These are phyloP conservation scores for Hydrophis major DNA, from an alignment of 2,797 vertebrate species.

Conservation along the genomic window DNA sequence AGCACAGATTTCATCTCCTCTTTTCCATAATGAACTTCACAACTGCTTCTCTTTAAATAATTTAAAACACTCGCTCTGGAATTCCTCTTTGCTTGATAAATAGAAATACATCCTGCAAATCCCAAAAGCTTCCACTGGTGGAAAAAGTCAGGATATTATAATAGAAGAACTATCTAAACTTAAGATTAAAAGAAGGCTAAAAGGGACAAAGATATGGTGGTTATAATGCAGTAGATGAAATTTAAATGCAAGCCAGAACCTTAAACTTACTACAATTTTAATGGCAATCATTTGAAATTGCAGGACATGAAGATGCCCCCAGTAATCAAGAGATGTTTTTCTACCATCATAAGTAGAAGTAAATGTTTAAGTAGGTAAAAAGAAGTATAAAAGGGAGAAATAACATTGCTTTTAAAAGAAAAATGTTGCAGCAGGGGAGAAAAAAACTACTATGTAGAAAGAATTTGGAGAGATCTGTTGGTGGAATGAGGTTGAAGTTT, in stretches of 20 bases:
- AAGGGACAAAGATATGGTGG: background rate
- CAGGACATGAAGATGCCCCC: background rate
- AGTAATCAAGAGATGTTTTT: background rate
- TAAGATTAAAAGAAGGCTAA: background rate
- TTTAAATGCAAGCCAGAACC: background rate
- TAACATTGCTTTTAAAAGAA: background rate
- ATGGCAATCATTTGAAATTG: background rate
- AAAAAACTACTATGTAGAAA: background rate
- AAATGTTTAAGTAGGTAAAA: background rate
- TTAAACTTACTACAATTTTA: background rate
- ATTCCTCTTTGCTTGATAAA: background rate
- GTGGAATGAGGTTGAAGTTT: background rate
- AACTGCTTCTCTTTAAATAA: constrained; percentile 26
- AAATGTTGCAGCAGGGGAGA: background rate
- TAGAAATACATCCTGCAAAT: background rate
- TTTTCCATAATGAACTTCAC: constrained; percentile 23
- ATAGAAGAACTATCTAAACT: background rate
- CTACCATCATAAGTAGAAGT: background rate
- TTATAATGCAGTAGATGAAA: background rate
- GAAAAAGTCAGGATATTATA: background rate
- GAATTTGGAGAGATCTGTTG: background rate
- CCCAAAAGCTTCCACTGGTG: background rate
- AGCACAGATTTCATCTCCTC: constrained; percentile 12
- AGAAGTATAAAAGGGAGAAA: background rate
- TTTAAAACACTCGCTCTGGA: constrained; percentile 2